A percentile compares a stretch with the other conserved stretches of the same genome.
Evolutionary conservation across 1,140 invertebrate species (phyloP).

Genomic region (Danaus melanippus): DNA sequence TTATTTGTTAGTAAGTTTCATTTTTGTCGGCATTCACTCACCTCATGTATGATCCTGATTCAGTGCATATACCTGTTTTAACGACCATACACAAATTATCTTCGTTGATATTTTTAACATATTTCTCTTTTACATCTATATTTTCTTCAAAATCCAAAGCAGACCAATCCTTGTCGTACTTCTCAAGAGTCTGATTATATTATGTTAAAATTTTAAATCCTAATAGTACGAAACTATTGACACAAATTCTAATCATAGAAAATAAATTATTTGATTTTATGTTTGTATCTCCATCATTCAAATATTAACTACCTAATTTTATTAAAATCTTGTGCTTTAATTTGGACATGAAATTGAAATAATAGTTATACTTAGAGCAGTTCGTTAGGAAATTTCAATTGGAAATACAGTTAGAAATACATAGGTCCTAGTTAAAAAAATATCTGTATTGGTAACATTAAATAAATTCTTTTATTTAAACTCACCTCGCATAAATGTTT

Average conservation of each 20-base stretch:
- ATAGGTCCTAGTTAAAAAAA: too few relatives aligned
- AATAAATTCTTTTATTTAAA: constrained; percentile 1
- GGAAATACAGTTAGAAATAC: too few relatives aligned
- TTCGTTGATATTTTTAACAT: constrained; percentile 27
- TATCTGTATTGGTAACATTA: too few relatives aligned
- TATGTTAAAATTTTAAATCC: constrained; percentile 11
- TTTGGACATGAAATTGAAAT: too few relatives aligned
- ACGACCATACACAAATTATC: constrained; percentile 32
- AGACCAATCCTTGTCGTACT: constrained; percentile 37
- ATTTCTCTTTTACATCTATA: constrained; percentile 34
- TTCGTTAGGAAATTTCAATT: too few relatives aligned
- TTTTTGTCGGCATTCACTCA: constrained; percentile 13
- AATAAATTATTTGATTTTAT: too few relatives aligned
- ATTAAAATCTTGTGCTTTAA: too few relatives aligned
- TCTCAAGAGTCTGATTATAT: constrained; percentile 27
- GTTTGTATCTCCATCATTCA: too few relatives aligned
- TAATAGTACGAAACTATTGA: neutral
- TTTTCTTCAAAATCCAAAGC: constrained; percentile 26
- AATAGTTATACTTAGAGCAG: too few relatives aligned
- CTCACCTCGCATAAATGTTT: constrained; percentile 30
- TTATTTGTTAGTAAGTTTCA: too few relatives aligned
- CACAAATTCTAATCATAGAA: neutral
- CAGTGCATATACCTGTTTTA: constrained; percentile 32
- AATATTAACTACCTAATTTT: too few relatives aligned
- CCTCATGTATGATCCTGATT: constrained; percentile 40